Conservation (phyloP, 2,888 invertebrate species). For the Julus scanicus region DNA sequence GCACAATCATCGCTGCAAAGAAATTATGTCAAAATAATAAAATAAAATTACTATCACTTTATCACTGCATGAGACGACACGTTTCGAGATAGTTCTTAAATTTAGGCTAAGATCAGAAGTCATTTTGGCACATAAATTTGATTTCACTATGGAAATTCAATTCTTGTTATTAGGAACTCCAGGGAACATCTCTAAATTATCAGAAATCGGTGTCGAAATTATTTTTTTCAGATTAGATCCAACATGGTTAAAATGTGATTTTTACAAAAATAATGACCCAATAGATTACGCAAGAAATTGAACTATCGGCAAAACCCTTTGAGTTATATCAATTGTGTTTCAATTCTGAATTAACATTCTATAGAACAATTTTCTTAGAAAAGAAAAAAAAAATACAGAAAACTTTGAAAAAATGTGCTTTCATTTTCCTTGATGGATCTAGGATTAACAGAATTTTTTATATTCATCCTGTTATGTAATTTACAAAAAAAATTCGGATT, state of each 20-base stretch:
- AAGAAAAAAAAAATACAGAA: no score
- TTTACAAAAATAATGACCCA: background rate
- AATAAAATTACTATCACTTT: constrained; percentile 35
- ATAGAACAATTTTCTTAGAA: background rate
- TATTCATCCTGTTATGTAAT: background rate
- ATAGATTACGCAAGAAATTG: background rate
- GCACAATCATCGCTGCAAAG: constrained; percentile 14
- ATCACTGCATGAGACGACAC: constrained; percentile 26
- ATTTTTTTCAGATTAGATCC: constrained; percentile 22
- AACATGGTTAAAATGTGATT: background rate
- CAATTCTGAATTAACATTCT: background rate
- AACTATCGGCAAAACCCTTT: constrained; percentile 18
- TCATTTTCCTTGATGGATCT: background rate
- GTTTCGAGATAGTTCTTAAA: constrained; percentile 23
- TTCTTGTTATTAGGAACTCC: background rate
- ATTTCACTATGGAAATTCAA: constrained; percentile 1
- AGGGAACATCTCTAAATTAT: constrained; percentile 6
- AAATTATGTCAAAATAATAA: constrained; percentile 42
- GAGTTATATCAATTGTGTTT: background rate
- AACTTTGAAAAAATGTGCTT: background rate
- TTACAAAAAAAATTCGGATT: background rate
- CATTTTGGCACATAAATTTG: background rate
- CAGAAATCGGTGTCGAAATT: constrained; percentile 35
- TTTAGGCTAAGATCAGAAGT: constrained; percentile 31
- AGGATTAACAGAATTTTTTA: background rate